Evolutionary conservation across 2,113 vertebrate genomes (phyloP), one percentile per base, ranked within the genome.

Genomic region (Callocephalon fimbriatum): DNA sequence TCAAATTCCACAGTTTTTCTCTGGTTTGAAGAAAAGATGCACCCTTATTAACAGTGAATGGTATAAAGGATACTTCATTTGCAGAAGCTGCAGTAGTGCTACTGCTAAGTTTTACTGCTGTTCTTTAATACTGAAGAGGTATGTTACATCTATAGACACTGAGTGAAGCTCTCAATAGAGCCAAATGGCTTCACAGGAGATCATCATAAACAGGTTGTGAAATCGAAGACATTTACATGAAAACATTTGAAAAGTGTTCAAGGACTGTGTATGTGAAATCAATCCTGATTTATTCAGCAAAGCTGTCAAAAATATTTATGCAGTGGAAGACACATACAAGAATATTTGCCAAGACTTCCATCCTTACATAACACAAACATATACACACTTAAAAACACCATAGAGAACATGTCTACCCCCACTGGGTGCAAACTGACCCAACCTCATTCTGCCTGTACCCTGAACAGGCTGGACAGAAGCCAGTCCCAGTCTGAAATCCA

Each of bases 171-270:
- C 48, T 71, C 63, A 70, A 15, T 78, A 40, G 22, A 86, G 56
- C 53, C 87, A 90, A 76, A 70, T 40, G 48, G 63, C 63, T 75
- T 91, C 1, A 0, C 54, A 92, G 71, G 35, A 93, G 25, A 61
- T 67, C 51, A 72, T 75, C 73, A 71, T 47, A 65, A 93, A 83
- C 48, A 96, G 37, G 63, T 67, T 82, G 87, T 72, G 83, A 89
- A 96, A 96, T 59, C 3, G 4, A 93, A 83, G 31, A 78, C 67
- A 68, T 87, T 89, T 86, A 67, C 76, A 54, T 23, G n/a, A 82
- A 93, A 97, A 88, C 66, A 79, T 80, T 81, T 95, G 86, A 85
- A 73, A 96, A 94, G 42, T 35, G 38, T 86, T 92, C 92, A 90
- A 79, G 63, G 29, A 70, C 23, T 93, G 44, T 66, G 91, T 72